These are phyloP conservation scores for Limosa lapponica DNA, from an alignment of 2,797 vertebrate genomes.

Conservation along the genomic window DNA sequence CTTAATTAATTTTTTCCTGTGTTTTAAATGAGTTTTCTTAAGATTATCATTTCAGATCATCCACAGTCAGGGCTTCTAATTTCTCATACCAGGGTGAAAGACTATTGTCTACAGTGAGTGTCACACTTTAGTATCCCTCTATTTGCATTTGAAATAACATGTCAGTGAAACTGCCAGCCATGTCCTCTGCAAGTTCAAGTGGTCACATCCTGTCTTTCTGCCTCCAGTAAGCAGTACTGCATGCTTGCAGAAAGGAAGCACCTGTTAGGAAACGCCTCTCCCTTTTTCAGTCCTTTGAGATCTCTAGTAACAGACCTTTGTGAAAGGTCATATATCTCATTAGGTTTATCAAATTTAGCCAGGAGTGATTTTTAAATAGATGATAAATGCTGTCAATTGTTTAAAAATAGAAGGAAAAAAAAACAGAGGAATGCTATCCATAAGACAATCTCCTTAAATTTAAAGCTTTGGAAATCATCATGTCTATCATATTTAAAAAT, in stretches of 20 bases:
- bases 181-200: neutral
- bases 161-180: neutral
- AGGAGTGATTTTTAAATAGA: neutral
- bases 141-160: neutral
- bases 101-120: neutral
- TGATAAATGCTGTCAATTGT: neutral
- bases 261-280: constrained; percentile 33
- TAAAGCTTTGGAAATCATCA: neutral
- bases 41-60: neutral
- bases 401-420: neutral
- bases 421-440: neutral
- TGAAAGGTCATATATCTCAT: neutral
- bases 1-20: neutral
- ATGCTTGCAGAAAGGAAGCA: neutral
- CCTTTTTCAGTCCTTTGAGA: neutral
- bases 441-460: neutral
- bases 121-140: neutral
- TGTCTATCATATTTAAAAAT: neutral
- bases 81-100: neutral
- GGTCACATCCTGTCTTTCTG: neutral
- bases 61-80: neutral
- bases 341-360: neutral
- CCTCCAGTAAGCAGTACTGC: neutral
- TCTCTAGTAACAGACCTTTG: neutral
- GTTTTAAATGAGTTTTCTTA: neutral